Percentiles rank a stretch among this genome's conserved stretches.
Evolutionary conservation across 2,113 vertebrate species (phyloP).

Genomic region (Phasianus colchicus): DNA sequence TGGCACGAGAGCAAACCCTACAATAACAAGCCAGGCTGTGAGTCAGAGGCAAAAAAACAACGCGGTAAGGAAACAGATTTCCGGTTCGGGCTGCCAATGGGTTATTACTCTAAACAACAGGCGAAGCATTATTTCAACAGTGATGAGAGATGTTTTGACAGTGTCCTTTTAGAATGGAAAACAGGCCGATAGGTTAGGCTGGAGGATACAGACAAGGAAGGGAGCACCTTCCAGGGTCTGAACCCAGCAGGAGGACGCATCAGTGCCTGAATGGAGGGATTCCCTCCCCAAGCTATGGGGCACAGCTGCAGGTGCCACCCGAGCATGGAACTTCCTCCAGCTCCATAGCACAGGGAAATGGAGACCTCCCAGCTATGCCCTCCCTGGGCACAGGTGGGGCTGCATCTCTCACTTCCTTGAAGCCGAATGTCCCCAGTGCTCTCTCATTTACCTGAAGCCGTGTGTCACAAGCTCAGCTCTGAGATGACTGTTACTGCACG

Average conservation of each 20-base stretch:
- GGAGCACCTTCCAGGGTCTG: conserved; percentile 11
- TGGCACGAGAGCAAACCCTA: conserved; percentile 64
- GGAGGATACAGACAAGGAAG: background rate
- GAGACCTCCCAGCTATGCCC: background rate
- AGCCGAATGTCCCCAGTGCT: background rate
- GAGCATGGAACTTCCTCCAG: conserved; percentile 3
- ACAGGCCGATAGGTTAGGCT: conserved; percentile 35
- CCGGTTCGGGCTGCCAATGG: conserved; percentile 67
- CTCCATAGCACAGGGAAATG: background rate
- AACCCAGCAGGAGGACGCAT: background rate
- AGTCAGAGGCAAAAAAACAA: conserved; percentile 72
- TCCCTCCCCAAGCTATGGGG: conserved; percentile 8
- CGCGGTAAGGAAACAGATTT: conserved; percentile 70
- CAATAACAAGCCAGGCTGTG: conserved; percentile 66
- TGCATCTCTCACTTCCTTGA: background rate
- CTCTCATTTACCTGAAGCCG: background rate
- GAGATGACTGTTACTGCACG: background rate
- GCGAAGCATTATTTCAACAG: conserved; percentile 69
- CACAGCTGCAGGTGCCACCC: conserved; percentile 47
- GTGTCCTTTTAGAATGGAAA: conserved; percentile 65
- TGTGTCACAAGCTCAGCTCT: background rate
- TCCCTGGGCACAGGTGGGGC: background rate
- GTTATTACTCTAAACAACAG: conserved; percentile 70
- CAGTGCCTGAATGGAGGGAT: background rate
- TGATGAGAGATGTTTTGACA: conserved; percentile 68